Conservation (phyloP, 2,888 invertebrate genomes). For the Zygaena filipendulae region DNA sequence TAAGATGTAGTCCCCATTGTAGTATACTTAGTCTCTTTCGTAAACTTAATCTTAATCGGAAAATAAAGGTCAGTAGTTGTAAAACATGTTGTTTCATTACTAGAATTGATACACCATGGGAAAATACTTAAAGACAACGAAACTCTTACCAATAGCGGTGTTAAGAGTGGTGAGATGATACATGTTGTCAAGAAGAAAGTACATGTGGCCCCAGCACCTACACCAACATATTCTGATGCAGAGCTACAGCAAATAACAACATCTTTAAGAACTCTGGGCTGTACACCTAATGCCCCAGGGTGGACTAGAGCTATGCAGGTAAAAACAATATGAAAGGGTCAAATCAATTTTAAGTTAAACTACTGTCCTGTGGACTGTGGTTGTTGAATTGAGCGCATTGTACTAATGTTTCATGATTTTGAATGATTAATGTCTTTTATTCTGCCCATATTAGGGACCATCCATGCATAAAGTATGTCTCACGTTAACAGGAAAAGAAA, state of each 20-base stretch:
- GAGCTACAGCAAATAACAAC: conserved; percentile 72
- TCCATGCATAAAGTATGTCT: too few species aligned
- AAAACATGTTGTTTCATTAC: background rate
- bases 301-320: conserved; percentile 76
- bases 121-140: conserved; percentile 71
- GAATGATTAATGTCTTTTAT: too few species aligned
- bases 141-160: conserved; percentile 72
- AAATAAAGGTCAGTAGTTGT: background rate
- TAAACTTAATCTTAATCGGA: too few species aligned
- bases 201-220: conserved; percentile 31
- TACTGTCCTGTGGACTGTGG: too few species aligned
- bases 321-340: conserved; percentile 17
- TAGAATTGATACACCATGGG: conserved; percentile 79
- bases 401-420: too few species aligned
- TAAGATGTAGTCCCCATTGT: too few species aligned
- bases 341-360: background rate
- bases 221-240: conserved; percentile 63
- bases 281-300: conserved; percentile 66
- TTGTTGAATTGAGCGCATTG: too few species aligned
- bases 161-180: conserved; percentile 66
- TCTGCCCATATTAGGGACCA: too few species aligned
- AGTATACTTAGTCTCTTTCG: too few species aligned
- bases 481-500: too few species aligned
- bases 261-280: conserved; percentile 71
- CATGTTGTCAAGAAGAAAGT: conserved; percentile 66